phyloP scores from a whole-genome alignment of 2,113 vertebrate species.

The Hassar affinis region DNA sequence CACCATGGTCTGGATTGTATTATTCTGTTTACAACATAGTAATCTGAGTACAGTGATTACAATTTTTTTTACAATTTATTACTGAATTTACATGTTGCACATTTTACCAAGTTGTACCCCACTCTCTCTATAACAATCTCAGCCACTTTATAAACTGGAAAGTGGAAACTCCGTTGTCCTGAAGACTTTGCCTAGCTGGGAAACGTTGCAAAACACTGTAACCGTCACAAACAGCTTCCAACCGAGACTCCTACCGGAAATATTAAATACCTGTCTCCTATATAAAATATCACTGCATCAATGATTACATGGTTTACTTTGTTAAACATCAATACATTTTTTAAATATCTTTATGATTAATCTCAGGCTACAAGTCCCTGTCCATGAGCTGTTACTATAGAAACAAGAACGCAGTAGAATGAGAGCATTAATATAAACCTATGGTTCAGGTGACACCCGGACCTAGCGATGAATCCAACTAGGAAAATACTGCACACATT shows the following conservation, averaged over 20 bases:
- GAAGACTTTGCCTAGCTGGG: neutral
- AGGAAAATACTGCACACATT: neutral
- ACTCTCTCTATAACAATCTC: neutral
- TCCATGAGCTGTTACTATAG: too few species aligned
- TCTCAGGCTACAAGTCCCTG: too few species aligned
- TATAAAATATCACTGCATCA: too few species aligned
- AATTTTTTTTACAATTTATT: too few species aligned
- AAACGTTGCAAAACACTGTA: neutral
- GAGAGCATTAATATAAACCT: too few species aligned
- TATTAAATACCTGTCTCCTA: neutral
- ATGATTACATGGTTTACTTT: too few species aligned
- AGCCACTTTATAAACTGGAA: neutral
- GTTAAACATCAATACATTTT: too few species aligned
- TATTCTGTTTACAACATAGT: too few species aligned
- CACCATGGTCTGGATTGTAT: too few species aligned
- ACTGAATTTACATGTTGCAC: neutral
- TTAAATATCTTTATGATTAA: too few species aligned
- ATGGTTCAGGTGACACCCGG: neutral
- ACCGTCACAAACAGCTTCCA: neutral
- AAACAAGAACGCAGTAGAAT: too few species aligned
- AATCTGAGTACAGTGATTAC: too few species aligned
- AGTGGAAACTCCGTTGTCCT: neutral
- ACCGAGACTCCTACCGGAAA: neutral
- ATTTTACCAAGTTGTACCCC: neutral
- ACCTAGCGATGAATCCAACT: neutral